Conservation (phyloP, 2,113 vertebrate genomes). For the Rhombomys opimus region DNA sequence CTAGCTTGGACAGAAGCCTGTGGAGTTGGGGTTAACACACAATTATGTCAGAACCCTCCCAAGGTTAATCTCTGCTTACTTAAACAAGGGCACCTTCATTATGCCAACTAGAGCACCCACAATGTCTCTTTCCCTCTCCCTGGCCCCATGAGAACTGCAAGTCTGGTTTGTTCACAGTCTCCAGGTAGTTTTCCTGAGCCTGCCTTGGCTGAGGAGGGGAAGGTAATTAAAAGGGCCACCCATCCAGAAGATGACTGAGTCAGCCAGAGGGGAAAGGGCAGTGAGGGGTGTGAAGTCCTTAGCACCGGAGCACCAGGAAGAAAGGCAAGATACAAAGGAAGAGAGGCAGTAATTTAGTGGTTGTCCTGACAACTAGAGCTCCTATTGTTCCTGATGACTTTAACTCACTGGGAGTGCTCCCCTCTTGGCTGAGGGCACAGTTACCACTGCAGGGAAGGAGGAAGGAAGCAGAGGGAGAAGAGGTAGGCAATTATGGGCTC, state of each 20-base stretch:
- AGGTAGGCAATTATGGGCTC: not conserved
- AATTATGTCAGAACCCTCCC: not conserved
- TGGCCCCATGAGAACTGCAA: constrained; percentile 18
- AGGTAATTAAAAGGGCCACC: constrained; percentile 66
- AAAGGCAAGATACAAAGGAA: constrained; percentile 42
- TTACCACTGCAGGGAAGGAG: not conserved
- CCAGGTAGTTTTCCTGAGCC: not conserved
- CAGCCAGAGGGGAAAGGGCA: constrained; percentile 26
- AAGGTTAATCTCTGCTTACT: not conserved
- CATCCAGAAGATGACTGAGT: constrained; percentile 52
- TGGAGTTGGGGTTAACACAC: not conserved
- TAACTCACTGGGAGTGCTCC: constrained; percentile 49
- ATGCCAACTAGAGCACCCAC: not conserved
- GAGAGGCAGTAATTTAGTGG: constrained; percentile 21
- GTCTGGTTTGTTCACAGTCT: constrained; percentile 40
- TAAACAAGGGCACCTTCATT: not conserved
- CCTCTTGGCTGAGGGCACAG: constrained; percentile 27
- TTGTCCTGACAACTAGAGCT: constrained; percentile 61
- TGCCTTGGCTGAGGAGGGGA: not conserved
- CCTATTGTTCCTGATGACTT: not conserved
- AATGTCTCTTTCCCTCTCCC: not conserved
- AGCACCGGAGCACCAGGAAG: not conserved
- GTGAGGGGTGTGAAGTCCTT: not conserved
- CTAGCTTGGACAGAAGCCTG: not conserved
- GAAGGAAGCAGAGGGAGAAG: not conserved